These are phyloP conservation scores for Archegozetes longisetosus DNA, from an alignment of 1,140 invertebrate genomes.

Conservation along the genomic window DNA sequence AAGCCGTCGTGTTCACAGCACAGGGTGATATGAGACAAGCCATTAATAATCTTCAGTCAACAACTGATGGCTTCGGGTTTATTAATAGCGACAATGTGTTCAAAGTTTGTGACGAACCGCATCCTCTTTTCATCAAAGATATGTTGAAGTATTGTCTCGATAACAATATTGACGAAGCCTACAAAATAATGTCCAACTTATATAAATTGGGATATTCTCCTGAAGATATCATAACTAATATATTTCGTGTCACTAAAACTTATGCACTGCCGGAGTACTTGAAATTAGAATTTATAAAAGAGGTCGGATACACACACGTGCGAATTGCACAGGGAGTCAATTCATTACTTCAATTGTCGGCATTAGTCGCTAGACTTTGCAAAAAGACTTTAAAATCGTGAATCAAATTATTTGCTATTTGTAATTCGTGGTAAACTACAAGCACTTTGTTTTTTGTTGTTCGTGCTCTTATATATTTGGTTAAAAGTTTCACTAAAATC, in stretches of 20 bases:
- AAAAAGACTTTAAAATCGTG: slow-evolving; percentile 19
- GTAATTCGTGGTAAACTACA: background rate
- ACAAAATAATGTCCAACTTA: slow-evolving; percentile 66
- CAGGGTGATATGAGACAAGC: slow-evolving; percentile 96
- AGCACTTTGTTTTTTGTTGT: background rate
- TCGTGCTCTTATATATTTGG: background rate
- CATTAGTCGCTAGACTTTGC: slow-evolving; percentile 67
- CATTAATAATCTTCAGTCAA: slow-evolving; percentile 95
- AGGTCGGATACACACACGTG: slow-evolving; percentile 83
- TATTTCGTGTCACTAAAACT: slow-evolving; percentile 83
- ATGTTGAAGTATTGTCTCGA: slow-evolving; percentile 72
- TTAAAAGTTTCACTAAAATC: background rate
- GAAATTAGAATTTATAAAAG: slow-evolving; percentile 75
- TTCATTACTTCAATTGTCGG: slow-evolving; percentile 75
- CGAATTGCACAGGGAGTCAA: slow-evolving; percentile 72
- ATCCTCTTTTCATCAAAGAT: slow-evolving; percentile 77
- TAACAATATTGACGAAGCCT: slow-evolving; percentile 70
- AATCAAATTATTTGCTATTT: background rate
- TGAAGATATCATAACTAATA: slow-evolving; percentile 88
- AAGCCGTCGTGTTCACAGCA: slow-evolving; percentile 92
- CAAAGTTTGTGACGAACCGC: slow-evolving; percentile 98
- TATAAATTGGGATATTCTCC: slow-evolving; percentile 86
- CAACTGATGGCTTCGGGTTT: slow-evolving; percentile 79
- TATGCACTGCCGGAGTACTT: slow-evolving; percentile 58
- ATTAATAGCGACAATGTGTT: slow-evolving; percentile 94